Percentiles rank a stretch among this genome's conserved stretches.
These are phyloP conservation scores for Coptodon bakossiorum DNA, from an alignment of 2,113 vertebrate genomes.

Conservation along the genomic window DNA sequence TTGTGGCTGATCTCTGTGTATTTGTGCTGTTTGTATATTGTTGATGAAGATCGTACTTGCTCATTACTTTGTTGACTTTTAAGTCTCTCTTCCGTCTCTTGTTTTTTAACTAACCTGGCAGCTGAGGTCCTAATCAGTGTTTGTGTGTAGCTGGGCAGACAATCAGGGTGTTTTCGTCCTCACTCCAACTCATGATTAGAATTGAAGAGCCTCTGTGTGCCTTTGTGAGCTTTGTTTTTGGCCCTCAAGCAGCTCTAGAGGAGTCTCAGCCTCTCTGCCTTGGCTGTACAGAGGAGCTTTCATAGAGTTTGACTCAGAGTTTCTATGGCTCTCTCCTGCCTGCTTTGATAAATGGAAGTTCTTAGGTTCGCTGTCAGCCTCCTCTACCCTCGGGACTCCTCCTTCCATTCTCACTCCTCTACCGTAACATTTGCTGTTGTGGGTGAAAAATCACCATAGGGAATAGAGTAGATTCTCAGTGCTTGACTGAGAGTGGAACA, in stretches of 20 bases:
- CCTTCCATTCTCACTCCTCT: slow-evolving; percentile 42
- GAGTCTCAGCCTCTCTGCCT: neutral
- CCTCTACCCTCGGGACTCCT: slow-evolving; percentile 43
- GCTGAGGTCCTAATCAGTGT: slow-evolving; percentile 22
- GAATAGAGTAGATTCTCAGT: slow-evolving; percentile 14
- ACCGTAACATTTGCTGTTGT: slow-evolving; percentile 40
- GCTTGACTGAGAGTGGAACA: slow-evolving; percentile 36
- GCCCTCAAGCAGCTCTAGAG: slow-evolving; percentile 15
- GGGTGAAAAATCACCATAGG: slow-evolving; percentile 60
- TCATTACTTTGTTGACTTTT: neutral
- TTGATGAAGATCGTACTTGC: neutral
- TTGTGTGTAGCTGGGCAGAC: slow-evolving; percentile 26
- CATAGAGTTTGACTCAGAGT: slow-evolving; percentile 33
- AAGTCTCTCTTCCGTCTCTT: neutral
- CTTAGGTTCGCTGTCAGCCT: slow-evolving; percentile 54
- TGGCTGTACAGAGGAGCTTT: slow-evolving; percentile 11
- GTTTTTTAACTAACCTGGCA: slow-evolving; percentile 21
- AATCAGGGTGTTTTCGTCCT: slow-evolving; percentile 27
- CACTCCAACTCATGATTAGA: slow-evolving; percentile 36
- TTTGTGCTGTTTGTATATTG: neutral
- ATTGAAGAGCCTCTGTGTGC: slow-evolving; percentile 3
- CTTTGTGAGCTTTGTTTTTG: slow-evolving; percentile 22
- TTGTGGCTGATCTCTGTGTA: neutral
- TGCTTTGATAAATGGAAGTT: slow-evolving; percentile 62
- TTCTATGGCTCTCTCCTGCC: slow-evolving; percentile 46